These are phyloP conservation scores for Lepidochrysops patricia DNA, from an alignment of 2,888 invertebrate species.

Conservation along the genomic window DNA sequence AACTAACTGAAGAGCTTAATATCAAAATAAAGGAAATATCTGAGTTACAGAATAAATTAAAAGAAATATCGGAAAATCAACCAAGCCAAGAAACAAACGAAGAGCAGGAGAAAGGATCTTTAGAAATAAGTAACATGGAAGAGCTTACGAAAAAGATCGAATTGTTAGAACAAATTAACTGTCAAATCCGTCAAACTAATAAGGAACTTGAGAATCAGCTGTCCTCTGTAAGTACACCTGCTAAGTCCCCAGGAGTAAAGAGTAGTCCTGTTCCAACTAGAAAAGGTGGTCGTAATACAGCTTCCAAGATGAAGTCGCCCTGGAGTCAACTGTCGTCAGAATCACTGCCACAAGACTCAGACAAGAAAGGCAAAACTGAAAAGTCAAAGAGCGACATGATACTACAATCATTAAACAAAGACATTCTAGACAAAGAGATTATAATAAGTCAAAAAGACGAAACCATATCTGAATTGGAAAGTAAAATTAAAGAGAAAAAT, in stretches of 20 bases:
- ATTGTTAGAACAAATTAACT: constrained; percentile 65
- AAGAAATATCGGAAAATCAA: constrained; percentile 30
- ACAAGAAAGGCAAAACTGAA: constrained; percentile 56
- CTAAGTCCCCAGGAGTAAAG: constrained; percentile 50
- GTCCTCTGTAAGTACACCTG: constrained; percentile 39
- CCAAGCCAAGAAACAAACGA: constrained; percentile 45
- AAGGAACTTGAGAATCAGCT: constrained; percentile 72
- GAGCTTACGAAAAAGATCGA: constrained; percentile 68
- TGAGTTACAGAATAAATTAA: constrained; percentile 47
- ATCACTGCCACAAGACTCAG: constrained; percentile 49
- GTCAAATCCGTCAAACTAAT: constrained; percentile 67
- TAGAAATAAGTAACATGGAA: constrained; percentile 59
- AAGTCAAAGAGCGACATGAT: constrained; percentile 49
- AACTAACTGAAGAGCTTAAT: constrained; percentile 69
- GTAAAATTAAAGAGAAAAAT: constrained; percentile 30
- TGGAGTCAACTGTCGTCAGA: constrained; percentile 61
- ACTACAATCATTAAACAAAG: constrained; percentile 63
- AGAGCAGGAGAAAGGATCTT: constrained; percentile 75
- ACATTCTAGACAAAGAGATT: constrained; percentile 63
- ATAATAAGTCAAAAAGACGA: constrained; percentile 58
- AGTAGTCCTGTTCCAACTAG: constrained; percentile 54
- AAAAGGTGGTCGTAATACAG: constrained; percentile 55
- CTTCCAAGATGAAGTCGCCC: constrained; percentile 60
- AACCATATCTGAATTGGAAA: constrained; percentile 49
- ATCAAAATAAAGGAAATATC: constrained; percentile 58